Conservation (phyloP, 1,140 invertebrate genomes). For the Papilio machaon region DNA sequence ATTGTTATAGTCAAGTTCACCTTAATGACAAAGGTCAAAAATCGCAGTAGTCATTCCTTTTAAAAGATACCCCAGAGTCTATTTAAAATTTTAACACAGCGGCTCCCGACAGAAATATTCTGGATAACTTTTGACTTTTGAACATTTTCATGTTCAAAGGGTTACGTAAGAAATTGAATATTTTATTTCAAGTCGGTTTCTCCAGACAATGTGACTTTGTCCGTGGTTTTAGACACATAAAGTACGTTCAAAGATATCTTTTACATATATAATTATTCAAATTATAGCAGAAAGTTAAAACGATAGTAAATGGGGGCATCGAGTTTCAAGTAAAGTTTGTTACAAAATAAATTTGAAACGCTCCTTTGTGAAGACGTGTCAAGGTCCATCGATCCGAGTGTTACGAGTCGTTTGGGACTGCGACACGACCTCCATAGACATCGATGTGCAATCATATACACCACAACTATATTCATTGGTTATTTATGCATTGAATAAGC, state of each 20-base stretch:
- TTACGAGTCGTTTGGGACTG: constrained; percentile 22
- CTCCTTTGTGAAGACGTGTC: constrained; percentile 27
- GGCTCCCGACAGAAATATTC: neutral
- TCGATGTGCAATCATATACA: constrained; percentile 12
- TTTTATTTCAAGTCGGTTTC: neutral
- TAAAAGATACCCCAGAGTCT: neutral
- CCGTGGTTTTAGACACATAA: neutral
- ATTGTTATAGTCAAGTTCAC: neutral
- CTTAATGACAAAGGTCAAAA: constrained; percentile 1
- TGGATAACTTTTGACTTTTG: constrained; percentile 6
- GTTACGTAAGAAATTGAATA: neutral
- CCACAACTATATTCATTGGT: neutral
- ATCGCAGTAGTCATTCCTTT: neutral
- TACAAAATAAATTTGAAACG: constrained; percentile 21
- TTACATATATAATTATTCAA: neutral
- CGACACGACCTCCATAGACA: constrained; percentile 15
- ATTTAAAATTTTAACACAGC: neutral
- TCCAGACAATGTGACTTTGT: neutral
- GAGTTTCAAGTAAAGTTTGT: neutral
- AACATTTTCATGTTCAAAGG: neutral
- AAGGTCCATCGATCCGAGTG: constrained; percentile 19
- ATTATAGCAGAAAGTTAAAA: neutral
- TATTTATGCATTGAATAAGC: no score
- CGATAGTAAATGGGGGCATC: neutral
- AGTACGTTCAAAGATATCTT: neutral